phyloP scores from a whole-genome alignment of 35 echinoderm and acorn worm genomes.

The Holothuria glaberrima region DNA sequence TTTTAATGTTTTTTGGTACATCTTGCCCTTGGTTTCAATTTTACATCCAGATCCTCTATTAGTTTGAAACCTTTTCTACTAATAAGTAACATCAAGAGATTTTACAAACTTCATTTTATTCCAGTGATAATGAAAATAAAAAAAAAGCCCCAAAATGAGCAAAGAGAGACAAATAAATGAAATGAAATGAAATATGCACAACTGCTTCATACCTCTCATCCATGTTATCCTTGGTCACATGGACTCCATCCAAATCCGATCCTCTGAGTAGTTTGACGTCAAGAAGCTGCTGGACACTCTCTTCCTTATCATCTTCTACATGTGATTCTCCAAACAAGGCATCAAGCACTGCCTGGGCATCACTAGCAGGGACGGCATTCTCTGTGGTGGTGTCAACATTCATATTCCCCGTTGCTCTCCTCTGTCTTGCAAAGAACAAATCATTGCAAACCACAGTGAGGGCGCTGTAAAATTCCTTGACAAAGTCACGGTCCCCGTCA shows the following conservation, averaged over 20 bases:
- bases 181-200: too few species aligned
- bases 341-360: constrained; percentile 60
- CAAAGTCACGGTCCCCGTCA: constrained; percentile 73
- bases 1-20: too few species aligned
- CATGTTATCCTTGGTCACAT: constrained; percentile 73
- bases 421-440: constrained; percentile 93
- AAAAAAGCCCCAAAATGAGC: too few species aligned
- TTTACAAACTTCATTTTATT: too few species aligned
- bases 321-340: constrained; percentile 78
- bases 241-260: constrained; percentile 73
- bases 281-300: constrained; percentile 69
- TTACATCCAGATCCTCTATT: too few species aligned
- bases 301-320: constrained; percentile 69
- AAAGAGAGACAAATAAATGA: too few species aligned
- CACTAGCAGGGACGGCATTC: not conserved
- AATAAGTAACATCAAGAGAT: too few species aligned
- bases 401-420: constrained; percentile 6
- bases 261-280: constrained; percentile 88
- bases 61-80: too few species aligned
- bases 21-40: too few species aligned
- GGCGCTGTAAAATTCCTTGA: constrained; percentile 79
- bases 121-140: too few species aligned
- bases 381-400: not conserved
- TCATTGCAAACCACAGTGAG: constrained; percentile 91
- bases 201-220: constrained; percentile 81